Evolutionary conservation across 2,888 invertebrate genomes (phyloP).

Genomic region (Coronaproctus castanopsis): DNA sequence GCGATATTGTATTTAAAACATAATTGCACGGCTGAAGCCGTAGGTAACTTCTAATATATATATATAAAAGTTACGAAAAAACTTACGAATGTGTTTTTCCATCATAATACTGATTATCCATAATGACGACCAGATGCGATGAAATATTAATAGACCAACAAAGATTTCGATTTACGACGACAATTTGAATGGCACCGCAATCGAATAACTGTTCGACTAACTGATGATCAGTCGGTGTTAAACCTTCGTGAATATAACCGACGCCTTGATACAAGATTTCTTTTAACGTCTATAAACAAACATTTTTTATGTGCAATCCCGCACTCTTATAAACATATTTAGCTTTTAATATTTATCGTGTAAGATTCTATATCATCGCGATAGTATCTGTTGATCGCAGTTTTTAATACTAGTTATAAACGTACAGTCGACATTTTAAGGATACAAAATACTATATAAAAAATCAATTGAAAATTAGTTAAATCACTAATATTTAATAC

Average conservation of each 20-base stretch:
- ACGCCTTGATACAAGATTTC: conserved; percentile 89
- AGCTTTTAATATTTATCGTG: not conserved
- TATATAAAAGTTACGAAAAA: too few relatives aligned
- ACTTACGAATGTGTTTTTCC: conserved; percentile 36
- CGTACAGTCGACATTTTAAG: too few relatives aligned
- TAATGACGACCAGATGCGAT: conserved; percentile 84
- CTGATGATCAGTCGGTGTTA: conserved; percentile 60
- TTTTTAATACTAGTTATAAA: too few relatives aligned
- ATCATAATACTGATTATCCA: conserved; percentile 86
- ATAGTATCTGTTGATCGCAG: too few relatives aligned
- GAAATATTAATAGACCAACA: conserved; percentile 82
- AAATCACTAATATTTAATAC: too few relatives aligned
- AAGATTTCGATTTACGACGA: conserved; percentile 77
- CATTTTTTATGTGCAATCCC: conserved; percentile 17
- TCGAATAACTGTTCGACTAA: conserved; percentile 85
- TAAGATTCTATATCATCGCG: not conserved
- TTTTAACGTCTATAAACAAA: conserved; percentile 45
- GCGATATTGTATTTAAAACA: too few relatives aligned
- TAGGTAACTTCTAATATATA: too few relatives aligned
- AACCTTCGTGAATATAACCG: conserved; percentile 90
- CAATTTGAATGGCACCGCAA: conserved; percentile 77
- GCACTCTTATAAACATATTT: not conserved
- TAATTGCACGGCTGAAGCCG: too few relatives aligned
- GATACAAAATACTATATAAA: too few relatives aligned
- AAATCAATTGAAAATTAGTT: too few relatives aligned